phyloP scores from a whole-genome alignment of 2,888 invertebrate genomes.

The Malacosoma neustria region DNA sequence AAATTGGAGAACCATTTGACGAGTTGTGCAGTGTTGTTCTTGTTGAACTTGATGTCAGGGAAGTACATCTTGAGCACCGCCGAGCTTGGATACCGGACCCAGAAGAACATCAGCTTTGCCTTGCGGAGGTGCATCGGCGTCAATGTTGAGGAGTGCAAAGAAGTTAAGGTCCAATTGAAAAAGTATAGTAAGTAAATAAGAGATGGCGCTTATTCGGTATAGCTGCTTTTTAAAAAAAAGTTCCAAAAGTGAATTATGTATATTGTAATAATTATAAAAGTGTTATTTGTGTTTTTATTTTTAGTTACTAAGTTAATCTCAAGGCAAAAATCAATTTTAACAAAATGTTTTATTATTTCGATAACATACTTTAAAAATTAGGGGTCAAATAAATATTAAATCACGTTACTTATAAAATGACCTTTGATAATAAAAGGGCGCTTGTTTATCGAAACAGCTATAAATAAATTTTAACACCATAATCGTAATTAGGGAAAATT shows the following conservation, averaged over 20 bases:
- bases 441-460: constrained; percentile 3
- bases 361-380: too few relatives aligned
- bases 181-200: neutral
- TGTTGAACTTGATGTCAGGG: constrained; percentile 99
- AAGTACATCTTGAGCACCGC: constrained; percentile 99
- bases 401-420: too few relatives aligned
- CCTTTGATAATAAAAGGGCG: constrained; percentile 16
- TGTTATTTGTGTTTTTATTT: too few relatives aligned
- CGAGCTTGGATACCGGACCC: constrained; percentile 99
- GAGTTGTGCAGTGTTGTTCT: constrained; percentile 99
- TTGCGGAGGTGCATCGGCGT: constrained; percentile 99
- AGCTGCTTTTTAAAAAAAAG: neutral
- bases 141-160: constrained; percentile 94
- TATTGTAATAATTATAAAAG: too few relatives aligned
- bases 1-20: constrained; percentile 99
- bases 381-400: too few relatives aligned
- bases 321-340: too few relatives aligned
- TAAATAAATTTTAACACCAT: constrained; percentile 2
- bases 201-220: constrained; percentile 5
- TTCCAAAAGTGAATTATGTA: constrained; percentile 3
- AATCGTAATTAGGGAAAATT: neutral
- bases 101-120: constrained; percentile 99
- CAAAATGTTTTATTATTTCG: too few relatives aligned
- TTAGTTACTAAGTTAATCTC: too few relatives aligned
- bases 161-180: constrained; percentile 80